phyloP scores from a whole-genome alignment of 2,797 vertebrate species.

The Amblyopsis hoosieri region DNA sequence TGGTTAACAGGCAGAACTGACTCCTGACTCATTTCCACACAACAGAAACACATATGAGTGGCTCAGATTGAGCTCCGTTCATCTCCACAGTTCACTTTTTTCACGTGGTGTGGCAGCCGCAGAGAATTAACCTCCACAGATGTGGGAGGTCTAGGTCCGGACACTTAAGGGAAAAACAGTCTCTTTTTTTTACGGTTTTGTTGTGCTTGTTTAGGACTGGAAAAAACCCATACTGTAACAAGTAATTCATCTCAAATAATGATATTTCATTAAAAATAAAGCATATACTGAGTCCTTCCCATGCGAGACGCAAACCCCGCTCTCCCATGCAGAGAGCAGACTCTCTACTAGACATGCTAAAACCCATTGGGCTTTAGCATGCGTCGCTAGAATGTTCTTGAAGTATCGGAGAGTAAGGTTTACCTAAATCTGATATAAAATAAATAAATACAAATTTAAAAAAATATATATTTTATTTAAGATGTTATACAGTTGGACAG shows the following conservation, averaged over 20 bases:
- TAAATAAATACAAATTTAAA: too few relatives aligned
- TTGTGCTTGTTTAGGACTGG: constrained; percentile 5
- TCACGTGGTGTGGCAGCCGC: constrained; percentile 55
- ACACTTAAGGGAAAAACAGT: constrained; percentile 20
- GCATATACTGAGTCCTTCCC: too few relatives aligned
- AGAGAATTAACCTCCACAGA: constrained; percentile 51
- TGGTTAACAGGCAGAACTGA: constrained; percentile 76
- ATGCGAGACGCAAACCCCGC: too few relatives aligned
- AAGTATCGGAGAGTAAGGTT: too few relatives aligned
- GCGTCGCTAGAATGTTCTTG: too few relatives aligned
- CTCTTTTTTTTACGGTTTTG: constrained; percentile 24
- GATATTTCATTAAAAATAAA: too few relatives aligned
- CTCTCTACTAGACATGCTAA: too few relatives aligned
- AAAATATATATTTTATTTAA: constrained; percentile 12
- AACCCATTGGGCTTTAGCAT: too few relatives aligned
- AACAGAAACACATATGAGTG: constrained; percentile 62
- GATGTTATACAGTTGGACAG: constrained; percentile 7
- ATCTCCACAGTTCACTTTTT: constrained; percentile 58
- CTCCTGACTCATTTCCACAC: constrained; percentile 60
- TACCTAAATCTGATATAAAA: too few relatives aligned
- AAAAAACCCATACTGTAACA: constrained; percentile 10
- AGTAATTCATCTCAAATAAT: neutral
- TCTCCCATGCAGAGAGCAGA: too few relatives aligned
- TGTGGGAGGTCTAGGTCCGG: constrained; percentile 16
- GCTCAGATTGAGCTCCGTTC: constrained; percentile 55